Conservation (phyloP, 2,113 vertebrate genomes). For the Agapornis roseicollis region DNA sequence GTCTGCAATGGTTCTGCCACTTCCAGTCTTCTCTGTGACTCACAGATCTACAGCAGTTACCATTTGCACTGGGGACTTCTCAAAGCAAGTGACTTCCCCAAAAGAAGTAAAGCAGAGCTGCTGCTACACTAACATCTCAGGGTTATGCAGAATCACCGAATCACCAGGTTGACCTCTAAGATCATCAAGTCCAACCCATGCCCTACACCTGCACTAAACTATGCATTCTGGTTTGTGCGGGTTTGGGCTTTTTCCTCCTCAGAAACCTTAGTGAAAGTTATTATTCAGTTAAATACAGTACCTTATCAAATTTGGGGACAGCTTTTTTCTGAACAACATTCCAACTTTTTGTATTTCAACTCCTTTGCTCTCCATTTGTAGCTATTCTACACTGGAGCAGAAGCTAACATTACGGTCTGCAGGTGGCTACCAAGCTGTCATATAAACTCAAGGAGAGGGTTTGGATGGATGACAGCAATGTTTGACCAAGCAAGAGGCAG, state of each 20-base stretch:
- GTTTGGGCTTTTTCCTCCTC: not conserved
- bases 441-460: not conserved
- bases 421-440: not conserved
- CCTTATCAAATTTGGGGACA: not conserved
- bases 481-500: not conserved
- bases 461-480: not conserved
- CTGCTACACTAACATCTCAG: not conserved
- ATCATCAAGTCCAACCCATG: too few relatives aligned
- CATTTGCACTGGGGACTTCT: not conserved
- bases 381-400: not conserved
- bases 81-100: not conserved
- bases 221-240: accelerated
- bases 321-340: not conserved
- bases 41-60: not conserved
- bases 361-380: not conserved
- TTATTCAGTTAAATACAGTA: not conserved
- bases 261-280: not conserved
- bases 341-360: not conserved
- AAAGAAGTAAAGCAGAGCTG: not conserved
- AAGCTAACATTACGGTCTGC: not conserved
- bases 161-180: too few relatives aligned
- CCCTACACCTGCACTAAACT: too few relatives aligned
- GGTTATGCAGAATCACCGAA: too few relatives aligned
- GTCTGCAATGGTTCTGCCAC: not conserved
- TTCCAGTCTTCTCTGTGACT: not conserved